Conservation (phyloP, 92 coral and sea anemone species). For the Actinostola sp. region DNA sequence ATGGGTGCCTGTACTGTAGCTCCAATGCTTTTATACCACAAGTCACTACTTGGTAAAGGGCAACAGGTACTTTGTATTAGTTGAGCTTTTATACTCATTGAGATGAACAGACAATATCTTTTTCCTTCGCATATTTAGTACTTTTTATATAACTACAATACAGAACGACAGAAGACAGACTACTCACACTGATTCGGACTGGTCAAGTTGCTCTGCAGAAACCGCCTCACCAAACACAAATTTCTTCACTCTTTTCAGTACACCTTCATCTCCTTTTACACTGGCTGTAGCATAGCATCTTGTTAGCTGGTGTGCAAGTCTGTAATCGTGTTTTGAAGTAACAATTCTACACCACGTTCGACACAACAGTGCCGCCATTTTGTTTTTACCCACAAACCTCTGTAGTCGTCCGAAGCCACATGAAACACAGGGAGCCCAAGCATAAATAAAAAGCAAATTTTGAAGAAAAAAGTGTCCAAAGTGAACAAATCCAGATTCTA, state of each 20-base stretch:
- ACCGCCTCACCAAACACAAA: constrained; percentile 61
- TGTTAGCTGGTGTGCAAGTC: neutral
- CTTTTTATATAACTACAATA: neutral
- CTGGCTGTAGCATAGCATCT: constrained; percentile 35
- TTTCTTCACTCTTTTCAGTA: constrained; percentile 50
- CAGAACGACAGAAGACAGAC: neutral
- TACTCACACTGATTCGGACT: constrained; percentile 10
- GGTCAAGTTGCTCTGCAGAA: constrained; percentile 37
- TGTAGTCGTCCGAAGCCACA: neutral
- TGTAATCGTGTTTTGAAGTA: neutral
- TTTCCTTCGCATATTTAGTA: neutral
- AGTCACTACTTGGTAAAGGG: no score
- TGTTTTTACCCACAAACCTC: constrained; percentile 8
- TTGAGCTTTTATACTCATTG: no score
- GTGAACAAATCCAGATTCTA: no score
- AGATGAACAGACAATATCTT: no score
- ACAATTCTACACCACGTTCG: constrained; percentile 19
- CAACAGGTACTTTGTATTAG: no score
- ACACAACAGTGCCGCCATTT: constrained; percentile 28
- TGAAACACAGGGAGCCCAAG: constrained; percentile 22
- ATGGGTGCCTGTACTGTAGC: no score
- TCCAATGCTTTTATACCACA: no score
- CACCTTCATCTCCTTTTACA: constrained; percentile 39
- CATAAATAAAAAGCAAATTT: no score
- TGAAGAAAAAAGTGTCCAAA: no score